These are phyloP conservation scores for Limonius californicus DNA, from an alignment of 1,140 invertebrate genomes.

Conservation along the genomic window DNA sequence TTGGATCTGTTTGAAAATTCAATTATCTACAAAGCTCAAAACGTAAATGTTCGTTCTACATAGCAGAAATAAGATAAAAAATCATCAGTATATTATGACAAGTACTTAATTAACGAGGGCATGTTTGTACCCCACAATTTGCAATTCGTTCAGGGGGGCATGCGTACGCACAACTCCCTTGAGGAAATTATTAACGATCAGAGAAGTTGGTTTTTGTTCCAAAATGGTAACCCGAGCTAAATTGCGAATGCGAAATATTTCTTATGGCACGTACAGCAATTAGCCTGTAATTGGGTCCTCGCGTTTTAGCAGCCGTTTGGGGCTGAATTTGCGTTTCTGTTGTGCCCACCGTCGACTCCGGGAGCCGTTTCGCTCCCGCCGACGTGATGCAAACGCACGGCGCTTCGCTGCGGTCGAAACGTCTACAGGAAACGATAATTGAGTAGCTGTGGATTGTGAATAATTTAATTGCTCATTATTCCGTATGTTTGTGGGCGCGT, in stretches of 20 bases:
- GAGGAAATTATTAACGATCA: not conserved
- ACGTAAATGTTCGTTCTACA: too few relatives aligned
- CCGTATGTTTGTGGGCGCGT: constrained; percentile 19
- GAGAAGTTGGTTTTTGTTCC: not conserved
- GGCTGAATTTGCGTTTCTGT: not conserved
- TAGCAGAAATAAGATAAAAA: too few relatives aligned
- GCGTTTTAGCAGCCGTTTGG: not conserved
- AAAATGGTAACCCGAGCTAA: not conserved
- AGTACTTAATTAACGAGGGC: too few relatives aligned
- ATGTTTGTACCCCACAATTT: too few relatives aligned
- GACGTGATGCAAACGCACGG: not conserved
- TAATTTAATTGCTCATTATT: constrained; percentile 30
- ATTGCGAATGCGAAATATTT: constrained; percentile 5
- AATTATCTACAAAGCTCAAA: too few relatives aligned
- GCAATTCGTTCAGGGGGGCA: not conserved
- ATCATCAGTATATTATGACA: too few relatives aligned
- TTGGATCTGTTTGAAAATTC: too few relatives aligned
- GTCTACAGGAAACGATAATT: constrained; percentile 27
- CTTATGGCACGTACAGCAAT: constrained; percentile 13
- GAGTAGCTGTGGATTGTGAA: constrained; percentile 24
- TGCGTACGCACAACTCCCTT: not conserved
- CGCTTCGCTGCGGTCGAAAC: constrained; percentile 16
- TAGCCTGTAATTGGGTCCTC: constrained; percentile 20
- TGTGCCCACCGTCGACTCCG: not conserved
- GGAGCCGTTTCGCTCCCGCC: not conserved